These are phyloP conservation scores for Myopa testacea DNA, from an alignment of 2,888 invertebrate species.

Conservation along the genomic window DNA sequence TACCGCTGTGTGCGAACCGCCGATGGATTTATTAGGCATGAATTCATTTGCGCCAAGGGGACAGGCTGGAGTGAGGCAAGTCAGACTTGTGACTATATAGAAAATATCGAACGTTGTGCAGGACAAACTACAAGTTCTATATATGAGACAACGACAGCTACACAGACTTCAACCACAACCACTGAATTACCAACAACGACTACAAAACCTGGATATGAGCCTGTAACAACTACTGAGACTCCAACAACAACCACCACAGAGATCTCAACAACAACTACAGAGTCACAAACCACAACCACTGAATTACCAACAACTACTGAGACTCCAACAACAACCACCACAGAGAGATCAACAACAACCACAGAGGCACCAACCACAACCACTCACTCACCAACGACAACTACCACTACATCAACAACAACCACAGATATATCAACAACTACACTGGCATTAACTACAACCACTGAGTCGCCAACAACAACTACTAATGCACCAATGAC, in stretches of 20 bases:
- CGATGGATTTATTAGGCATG: conserved; percentile 68
- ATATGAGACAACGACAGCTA: conserved; percentile 39
- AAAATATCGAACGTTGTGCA: conserved; percentile 57
- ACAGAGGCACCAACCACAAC: conserved; percentile 40
- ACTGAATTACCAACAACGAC: background rate
- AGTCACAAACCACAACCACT: conserved; percentile 20
- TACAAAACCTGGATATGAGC: background rate
- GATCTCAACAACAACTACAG: background rate
- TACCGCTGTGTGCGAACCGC: conserved; percentile 76
- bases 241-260: conserved; percentile 30
- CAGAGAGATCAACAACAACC: conserved; percentile 25
- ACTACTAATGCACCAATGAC: background rate
- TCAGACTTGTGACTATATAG: conserved; percentile 39
- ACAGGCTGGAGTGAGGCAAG: conserved; percentile 75
- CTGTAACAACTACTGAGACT: background rate
- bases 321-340: conserved; percentile 35
- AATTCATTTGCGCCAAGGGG: conserved; percentile 75
- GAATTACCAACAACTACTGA: background rate
- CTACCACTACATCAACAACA: conserved; percentile 44
- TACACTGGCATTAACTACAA: conserved; percentile 44
- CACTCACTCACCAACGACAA: conserved; percentile 49
- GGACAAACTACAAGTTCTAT: conserved; percentile 49
- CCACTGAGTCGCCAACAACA: conserved; percentile 43
- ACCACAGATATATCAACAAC: conserved; percentile 39
- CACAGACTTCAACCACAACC: background rate